Conservation (phyloP, 2,888 invertebrate species). For the Diloba caeruleocephala region DNA sequence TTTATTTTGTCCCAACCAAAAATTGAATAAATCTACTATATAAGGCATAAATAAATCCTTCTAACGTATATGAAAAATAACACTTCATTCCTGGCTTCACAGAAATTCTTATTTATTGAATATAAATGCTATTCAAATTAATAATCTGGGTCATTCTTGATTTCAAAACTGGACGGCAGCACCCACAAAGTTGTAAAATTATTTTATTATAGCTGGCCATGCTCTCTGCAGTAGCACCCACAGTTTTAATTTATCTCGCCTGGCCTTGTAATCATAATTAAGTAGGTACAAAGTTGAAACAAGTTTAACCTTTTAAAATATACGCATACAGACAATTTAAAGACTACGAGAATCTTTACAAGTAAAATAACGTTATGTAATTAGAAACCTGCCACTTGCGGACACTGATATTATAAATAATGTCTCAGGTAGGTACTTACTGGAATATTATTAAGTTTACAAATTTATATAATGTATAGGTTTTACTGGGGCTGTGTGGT, state of each 20-base stretch:
- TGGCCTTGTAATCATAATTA: slow-evolving; percentile 47
- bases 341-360: slow-evolving; percentile 2
- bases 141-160: neutral
- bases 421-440: too few species aligned
- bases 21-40: neutral
- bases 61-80: neutral
- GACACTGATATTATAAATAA: too few species aligned
- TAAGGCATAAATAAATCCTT: neutral
- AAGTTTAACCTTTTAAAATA: slow-evolving; percentile 50
- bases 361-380: slow-evolving; percentile 4
- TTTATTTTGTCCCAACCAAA: neutral
- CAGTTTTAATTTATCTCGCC: slow-evolving; percentile 48
- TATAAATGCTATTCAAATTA: too few species aligned
- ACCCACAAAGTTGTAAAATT: slow-evolving; percentile 24
- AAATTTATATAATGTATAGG: too few species aligned
- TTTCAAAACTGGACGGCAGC: slow-evolving; percentile 6
- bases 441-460: too few species aligned
- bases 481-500: too few species aligned
- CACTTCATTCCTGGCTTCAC: neutral
- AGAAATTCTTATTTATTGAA: neutral
- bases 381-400: neutral
- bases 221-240: slow-evolving; percentile 32
- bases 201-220: slow-evolving; percentile 37
- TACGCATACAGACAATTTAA: slow-evolving; percentile 17
- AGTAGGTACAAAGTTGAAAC: slow-evolving; percentile 48